Evolutionary conservation across 2,797 vertebrate genomes (phyloP).

Genomic region (Valencia hispanica): DNA sequence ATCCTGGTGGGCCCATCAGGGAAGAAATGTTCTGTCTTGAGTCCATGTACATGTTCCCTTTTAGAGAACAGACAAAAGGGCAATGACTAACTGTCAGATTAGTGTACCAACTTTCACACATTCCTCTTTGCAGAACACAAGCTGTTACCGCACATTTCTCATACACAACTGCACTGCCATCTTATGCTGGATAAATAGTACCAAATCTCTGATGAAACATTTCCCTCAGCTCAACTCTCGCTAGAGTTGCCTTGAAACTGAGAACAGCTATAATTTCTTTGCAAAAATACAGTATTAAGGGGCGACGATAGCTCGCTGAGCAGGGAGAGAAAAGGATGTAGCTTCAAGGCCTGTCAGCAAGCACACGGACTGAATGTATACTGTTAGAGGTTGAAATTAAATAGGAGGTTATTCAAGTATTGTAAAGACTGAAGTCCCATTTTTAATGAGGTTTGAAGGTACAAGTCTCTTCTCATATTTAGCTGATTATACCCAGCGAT

Average conservation of each 20-base stretch:
- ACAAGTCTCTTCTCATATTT: neutral
- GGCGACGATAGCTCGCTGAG: conserved; percentile 25
- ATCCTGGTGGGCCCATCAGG: conserved; percentile 87
- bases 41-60: conserved; percentile 89
- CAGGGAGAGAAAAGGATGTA: conserved; percentile 24
- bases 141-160: conserved; percentile 14
- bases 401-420: neutral
- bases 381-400: neutral
- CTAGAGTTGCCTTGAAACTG: conserved; percentile 25
- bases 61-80: conserved; percentile 50
- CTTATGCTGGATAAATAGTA: conserved; percentile 32
- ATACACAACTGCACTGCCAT: conserved; percentile 25
- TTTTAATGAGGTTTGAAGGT: neutral
- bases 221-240: conserved; percentile 2
- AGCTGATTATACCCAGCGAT: neutral
- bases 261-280: conserved; percentile 36
- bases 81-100: conserved; percentile 58
- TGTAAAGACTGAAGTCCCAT: neutral
- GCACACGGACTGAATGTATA: neutral
- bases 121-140: conserved; percentile 36
- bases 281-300: conserved; percentile 33
- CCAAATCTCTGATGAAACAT: conserved; percentile 34
- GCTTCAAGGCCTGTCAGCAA: conserved; percentile 14
- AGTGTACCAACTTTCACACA: conserved; percentile 42
- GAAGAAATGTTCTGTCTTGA: conserved; percentile 86